Evolutionary conservation across 2,113 vertebrate genomes (phyloP), one percentile per base, ranked within the genome.

Genomic region (Aegithalos caudatus): DNA sequence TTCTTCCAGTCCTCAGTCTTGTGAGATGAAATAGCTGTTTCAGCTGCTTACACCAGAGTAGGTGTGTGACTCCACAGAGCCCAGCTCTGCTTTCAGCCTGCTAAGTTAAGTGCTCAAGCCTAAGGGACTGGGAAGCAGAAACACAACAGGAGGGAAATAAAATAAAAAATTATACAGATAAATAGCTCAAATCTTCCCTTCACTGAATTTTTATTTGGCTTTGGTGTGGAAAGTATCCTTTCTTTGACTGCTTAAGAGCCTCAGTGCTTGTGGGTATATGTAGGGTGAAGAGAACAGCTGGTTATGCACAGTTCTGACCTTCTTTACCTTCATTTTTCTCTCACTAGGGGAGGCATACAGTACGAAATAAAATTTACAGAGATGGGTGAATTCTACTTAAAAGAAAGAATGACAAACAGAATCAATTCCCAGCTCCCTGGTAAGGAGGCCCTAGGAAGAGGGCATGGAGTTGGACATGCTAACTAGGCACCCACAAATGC

Each of bases 401-500:
- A 74, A 54, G 42, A 38, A 76, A 54, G 54, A 24, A 53, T 74
- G 73, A 56, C 1, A 1, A 82, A 72, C 2, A 33, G 48, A 11
- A 67, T 44, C 6, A 8, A 28, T 56, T 79, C 64, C 73, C 56
- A 92, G 14, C n/a, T 82, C 31, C 50, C 45, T 50, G 28, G 37
- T 57, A 73, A 89, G 62, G 42, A 64, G 33, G 44, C 4, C 58
- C 67, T 92, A 50, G 37, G 58, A 86, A 91, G 61, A 60, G 25
- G 61, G 53, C 73, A 58, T 0, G 0, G 38, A 47, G 23, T 4
- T 54, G 88, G 45, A 35, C 1, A 3, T 35, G 40, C 48, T 60
- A 45, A 22, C 60, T 69, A 51, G 45, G 72, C 42, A 50, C 51
- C 37, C 78, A 54, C 53, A 65, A 67, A 74, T 17, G 20, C 22